Evolutionary conservation across 2,888 invertebrate species (phyloP).

Genomic region (Meghimatium bilineatum): DNA sequence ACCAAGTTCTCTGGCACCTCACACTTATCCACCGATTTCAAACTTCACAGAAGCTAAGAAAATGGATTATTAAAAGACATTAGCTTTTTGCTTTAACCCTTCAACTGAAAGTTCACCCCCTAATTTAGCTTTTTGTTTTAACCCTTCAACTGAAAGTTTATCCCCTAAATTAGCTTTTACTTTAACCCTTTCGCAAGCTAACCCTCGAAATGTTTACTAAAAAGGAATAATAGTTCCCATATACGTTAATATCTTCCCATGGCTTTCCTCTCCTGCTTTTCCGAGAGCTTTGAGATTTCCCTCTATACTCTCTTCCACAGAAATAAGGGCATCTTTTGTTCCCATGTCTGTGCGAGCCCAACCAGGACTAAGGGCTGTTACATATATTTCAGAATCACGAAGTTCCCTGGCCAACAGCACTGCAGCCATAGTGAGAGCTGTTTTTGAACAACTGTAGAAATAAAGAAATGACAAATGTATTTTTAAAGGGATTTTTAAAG

Average conservation of each 20-base stretch:
- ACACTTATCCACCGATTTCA: too few species aligned
- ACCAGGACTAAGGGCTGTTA: conserved; percentile 50
- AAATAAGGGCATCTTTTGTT: background rate
- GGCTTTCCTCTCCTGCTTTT: conserved; percentile 1
- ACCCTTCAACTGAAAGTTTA: too few species aligned
- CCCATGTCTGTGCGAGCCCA: conserved; percentile 53
- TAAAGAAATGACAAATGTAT: background rate
- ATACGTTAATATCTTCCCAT: conserved; percentile 24
- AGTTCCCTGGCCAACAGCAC: conserved; percentile 27
- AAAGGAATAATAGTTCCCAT: conserved; percentile 34
- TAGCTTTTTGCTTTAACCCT: too few species aligned
- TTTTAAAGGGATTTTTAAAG: too few species aligned
- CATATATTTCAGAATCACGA: conserved; percentile 39
- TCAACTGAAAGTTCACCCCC: too few species aligned
- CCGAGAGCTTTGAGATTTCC: conserved; percentile 23
- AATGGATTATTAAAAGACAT: too few species aligned
- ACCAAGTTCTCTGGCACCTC: too few species aligned
- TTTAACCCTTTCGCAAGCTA: too few species aligned
- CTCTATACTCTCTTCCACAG: conserved; percentile 23
- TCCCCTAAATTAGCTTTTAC: too few species aligned
- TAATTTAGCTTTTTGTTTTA: too few species aligned
- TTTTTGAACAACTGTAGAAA: background rate
- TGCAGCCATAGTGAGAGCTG: background rate
- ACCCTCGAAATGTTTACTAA: too few species aligned
- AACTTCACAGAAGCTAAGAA: too few species aligned